These are phyloP conservation scores for Drosophila kambysellisi DNA, from an alignment of 2,888 invertebrate genomes.

Conservation along the genomic window DNA sequence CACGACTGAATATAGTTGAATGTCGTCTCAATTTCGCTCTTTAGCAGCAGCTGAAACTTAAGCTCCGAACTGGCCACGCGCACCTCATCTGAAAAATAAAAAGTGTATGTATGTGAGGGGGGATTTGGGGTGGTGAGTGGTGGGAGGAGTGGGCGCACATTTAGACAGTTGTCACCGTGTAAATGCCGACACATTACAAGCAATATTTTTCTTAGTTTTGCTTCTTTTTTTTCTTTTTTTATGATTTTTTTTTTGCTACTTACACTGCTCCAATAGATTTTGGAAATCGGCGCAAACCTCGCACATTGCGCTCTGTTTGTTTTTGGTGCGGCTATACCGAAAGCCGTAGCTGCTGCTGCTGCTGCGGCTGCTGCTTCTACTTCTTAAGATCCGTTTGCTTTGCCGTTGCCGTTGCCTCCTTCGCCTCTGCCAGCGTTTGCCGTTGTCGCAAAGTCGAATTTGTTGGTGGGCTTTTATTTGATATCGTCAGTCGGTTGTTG, in stretches of 20 bases:
- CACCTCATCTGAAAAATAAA: constrained; percentile 89
- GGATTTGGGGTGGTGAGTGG: constrained; percentile 11
- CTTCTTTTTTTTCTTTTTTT: constrained; percentile 1
- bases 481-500: constrained; percentile 55
- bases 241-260: constrained; percentile 83
- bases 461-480: constrained; percentile 67
- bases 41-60: constrained; percentile 89
- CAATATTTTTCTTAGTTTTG: constrained; percentile 1
- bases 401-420: constrained; percentile 46
- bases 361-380: constrained; percentile 48
- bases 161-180: constrained; percentile 43
- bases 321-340: constrained; percentile 45
- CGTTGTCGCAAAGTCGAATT: constrained; percentile 57
- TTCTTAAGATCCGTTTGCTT: constrained; percentile 64
- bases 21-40: constrained; percentile 93
- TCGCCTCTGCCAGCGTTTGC: constrained; percentile 48
- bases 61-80: constrained; percentile 91
- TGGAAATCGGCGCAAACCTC: constrained; percentile 97
- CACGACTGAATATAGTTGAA: constrained; percentile 94
- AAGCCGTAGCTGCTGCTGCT: constrained; percentile 49
- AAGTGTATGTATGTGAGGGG: constrained; percentile 29
- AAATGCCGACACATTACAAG: constrained; percentile 50
- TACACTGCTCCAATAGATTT: constrained; percentile 94
- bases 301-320: constrained; percentile 88
- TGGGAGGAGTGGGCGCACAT: constrained; percentile 18